phyloP scores from a whole-genome alignment of 1,140 invertebrate species.

The Cheumatopsyche charites region DNA sequence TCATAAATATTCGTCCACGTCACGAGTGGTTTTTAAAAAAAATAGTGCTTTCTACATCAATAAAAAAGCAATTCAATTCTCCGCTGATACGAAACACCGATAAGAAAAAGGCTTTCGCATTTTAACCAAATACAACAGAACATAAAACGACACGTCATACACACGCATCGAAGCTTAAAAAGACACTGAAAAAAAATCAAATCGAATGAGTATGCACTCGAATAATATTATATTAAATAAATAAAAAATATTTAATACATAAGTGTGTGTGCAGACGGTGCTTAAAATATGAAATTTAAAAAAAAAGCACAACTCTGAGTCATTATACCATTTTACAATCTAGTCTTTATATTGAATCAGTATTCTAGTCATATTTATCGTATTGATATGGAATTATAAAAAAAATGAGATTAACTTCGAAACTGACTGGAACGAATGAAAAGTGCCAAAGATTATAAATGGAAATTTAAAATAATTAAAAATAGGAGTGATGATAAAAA shows the following conservation, averaged over 20 bases:
- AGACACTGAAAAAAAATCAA: not conserved
- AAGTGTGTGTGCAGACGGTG: no score
- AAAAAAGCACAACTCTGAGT: not conserved
- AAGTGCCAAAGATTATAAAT: no score
- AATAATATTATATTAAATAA: not conserved
- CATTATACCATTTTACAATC: not conserved
- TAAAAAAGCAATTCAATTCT: not conserved
- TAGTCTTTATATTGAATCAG: constrained; percentile 24
- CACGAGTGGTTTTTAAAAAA: not conserved
- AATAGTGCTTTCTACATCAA: no score
- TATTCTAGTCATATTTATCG: constrained; percentile 24
- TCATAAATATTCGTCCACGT: constrained; percentile 17
- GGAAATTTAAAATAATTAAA: not conserved
- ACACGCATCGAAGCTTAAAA: no score
- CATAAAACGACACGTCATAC: not conserved
- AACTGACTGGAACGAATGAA: not conserved
- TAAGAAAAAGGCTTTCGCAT: not conserved
- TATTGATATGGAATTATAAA: not conserved
- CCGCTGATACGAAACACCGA: not conserved
- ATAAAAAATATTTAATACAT: no score
- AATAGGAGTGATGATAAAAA: constrained; percentile 16
- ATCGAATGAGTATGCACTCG: not conserved
- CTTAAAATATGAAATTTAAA: constrained; percentile 9
- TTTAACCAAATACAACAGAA: not conserved
- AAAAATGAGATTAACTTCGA: no score